Evolutionary conservation across 2,888 invertebrate species (phyloP), one percentile per base, ranked within the genome.

Genomic region (Parnassius smintheus): DNA sequence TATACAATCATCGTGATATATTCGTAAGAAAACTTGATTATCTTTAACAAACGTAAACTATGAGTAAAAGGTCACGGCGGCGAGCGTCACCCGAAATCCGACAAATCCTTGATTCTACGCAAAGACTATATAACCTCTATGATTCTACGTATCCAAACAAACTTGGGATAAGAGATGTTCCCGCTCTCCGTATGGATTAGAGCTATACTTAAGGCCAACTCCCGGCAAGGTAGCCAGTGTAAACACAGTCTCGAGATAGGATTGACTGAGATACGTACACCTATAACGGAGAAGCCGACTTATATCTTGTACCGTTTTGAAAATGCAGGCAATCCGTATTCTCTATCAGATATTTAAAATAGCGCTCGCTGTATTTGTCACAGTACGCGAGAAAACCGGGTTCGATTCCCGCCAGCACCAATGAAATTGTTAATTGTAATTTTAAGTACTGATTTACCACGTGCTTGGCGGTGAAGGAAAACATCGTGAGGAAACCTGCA

Each of bases 201-300:
- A 35, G 7, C 35, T 7, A 35, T 35, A 35, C 35, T 35, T 35
- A 35, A 35, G 65, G 65, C 65, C 65, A 68, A 64, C 66, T 74
- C 66, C 80, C 72, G 77, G 67, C 74, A 76, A 79, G 75, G 83
- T 78, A 81, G 81, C 76, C 74, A 75, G 73, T 77, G 79, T 76
- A 82, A 83, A 84, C 79, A 81, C 25, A 11, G 68, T 73, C 66
- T 72, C 62, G 70, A 62, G 58, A 54, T 18, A 48, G 18, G 45
- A 46, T 53, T 46, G 52, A 46, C 13, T 13, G 53, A 53, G 11
- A 46, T 7, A 59, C 18, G 18, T 18, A 18, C 18, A 18, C 35
- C 9, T 59, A 46, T 44, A 56, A 25, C 11, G 41, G 22, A 48
- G 35, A 35, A 13, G 35, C 48, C 10, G 18, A 41, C 13, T 53